These are phyloP conservation scores for Limenitis arthemis DNA, from an alignment of 2,888 invertebrate species.

Conservation along the genomic window DNA sequence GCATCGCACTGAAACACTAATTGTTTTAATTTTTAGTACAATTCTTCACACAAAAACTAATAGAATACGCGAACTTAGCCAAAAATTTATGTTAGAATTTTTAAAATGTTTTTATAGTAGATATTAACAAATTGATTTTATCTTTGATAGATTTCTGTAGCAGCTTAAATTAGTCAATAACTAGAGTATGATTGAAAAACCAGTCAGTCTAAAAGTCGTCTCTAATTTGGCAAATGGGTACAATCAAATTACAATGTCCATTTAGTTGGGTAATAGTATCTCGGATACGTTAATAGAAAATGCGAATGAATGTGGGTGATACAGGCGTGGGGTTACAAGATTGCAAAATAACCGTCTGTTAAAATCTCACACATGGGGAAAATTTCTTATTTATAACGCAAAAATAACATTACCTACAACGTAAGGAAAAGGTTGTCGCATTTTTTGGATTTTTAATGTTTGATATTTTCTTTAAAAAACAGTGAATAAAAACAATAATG, in stretches of 20 bases:
- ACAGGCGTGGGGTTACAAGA: conserved; percentile 42
- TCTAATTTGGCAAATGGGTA: conserved; percentile 46
- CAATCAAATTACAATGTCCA: conserved; percentile 56
- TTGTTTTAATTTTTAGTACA: too few species aligned
- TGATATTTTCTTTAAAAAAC: too few species aligned
- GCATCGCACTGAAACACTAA: too few species aligned
- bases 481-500: too few species aligned
- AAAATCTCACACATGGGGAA: neutral
- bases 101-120: conserved; percentile 4
- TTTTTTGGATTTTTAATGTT: too few species aligned
- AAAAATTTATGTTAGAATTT: conserved; percentile 17
- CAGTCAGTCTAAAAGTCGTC: too few species aligned
- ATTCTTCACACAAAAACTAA: conserved; percentile 27
- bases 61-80: conserved; percentile 26
- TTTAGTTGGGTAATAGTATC: conserved; percentile 53
- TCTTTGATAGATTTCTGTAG: too few species aligned
- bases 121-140: conserved; percentile 7
- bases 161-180: too few species aligned
- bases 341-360: conserved; percentile 2
- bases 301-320: conserved; percentile 46
- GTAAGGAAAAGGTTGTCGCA: too few species aligned
- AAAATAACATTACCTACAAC: too few species aligned
- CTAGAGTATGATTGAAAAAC: too few species aligned
- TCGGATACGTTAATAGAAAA: conserved; percentile 61
- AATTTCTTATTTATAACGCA: too few species aligned